phyloP scores from a whole-genome alignment of 2,113 vertebrate species.

The Pelobates fuscus region DNA sequence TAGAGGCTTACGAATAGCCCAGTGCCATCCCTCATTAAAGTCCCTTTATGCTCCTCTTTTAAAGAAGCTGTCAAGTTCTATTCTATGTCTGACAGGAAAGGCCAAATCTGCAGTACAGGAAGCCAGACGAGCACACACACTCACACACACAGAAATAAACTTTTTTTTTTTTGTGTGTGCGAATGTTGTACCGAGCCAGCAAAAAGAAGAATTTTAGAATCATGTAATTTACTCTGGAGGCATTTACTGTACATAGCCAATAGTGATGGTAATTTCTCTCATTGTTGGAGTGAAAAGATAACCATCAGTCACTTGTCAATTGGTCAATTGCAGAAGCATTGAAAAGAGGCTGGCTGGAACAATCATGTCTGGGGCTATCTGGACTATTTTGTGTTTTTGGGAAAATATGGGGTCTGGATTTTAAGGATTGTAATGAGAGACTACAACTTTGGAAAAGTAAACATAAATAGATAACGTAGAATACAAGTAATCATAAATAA shows the following conservation, averaged over 20 bases:
- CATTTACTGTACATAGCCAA: constrained; percentile 97
- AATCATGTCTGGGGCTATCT: constrained; percentile 90
- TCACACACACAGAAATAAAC: constrained; percentile 75
- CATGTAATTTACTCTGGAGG: constrained; percentile 98
- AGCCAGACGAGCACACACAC: constrained; percentile 69
- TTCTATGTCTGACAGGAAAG: constrained; percentile 86
- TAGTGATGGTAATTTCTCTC: constrained; percentile 98
- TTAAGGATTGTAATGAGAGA: constrained; percentile 58
- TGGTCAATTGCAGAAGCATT: constrained; percentile 96
- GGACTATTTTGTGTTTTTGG: constrained; percentile 75
- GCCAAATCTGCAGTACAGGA: constrained; percentile 90
- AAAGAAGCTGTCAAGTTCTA: constrained; percentile 98
- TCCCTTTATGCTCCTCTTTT: constrained; percentile 90
- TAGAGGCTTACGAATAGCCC: constrained; percentile 75
- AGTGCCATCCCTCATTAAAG: constrained; percentile 88
- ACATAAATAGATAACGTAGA: neutral
- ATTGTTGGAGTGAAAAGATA: constrained; percentile 98
- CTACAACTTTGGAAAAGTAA: constrained; percentile 11
- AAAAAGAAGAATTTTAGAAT: constrained; percentile 88
- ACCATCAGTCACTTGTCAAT: constrained; percentile 99
- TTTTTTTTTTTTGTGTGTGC: constrained; percentile 85
- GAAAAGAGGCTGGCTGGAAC: constrained; percentile 89
- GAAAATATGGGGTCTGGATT: constrained; percentile 89
- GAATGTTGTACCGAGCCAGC: constrained; percentile 82
- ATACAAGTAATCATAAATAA: too few species aligned